These are phyloP conservation scores for Dryocosmus kuriphilus DNA, from an alignment of 2,888 invertebrate genomes.

Conservation along the genomic window DNA sequence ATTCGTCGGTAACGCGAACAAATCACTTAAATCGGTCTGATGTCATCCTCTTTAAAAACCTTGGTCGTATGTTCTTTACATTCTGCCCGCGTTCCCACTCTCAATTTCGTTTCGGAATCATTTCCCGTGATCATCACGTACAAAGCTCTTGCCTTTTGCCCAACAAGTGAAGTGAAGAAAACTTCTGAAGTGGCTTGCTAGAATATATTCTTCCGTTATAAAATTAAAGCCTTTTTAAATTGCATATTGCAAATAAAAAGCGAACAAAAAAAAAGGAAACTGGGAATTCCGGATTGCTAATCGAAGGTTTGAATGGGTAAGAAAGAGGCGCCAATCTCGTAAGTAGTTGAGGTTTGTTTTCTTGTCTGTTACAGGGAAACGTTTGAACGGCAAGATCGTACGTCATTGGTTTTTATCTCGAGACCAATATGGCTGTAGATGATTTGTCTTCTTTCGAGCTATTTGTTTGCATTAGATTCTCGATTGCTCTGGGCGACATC, in stretches of 20 bases:
- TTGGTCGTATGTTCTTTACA: neutral
- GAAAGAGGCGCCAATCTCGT: slow-evolving; percentile 31
- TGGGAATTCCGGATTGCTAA: neutral
- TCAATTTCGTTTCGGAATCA: slow-evolving; percentile 41
- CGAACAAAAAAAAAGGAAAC: neutral
- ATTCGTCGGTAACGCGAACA: neutral
- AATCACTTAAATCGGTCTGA: slow-evolving; percentile 21
- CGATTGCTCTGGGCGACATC: slow-evolving; percentile 53
- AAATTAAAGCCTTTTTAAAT: neutral
- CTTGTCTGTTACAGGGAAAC: slow-evolving; percentile 50
- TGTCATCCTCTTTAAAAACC: slow-evolving; percentile 27
- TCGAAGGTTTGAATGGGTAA: slow-evolving; percentile 15
- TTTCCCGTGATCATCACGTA: slow-evolving; percentile 26
- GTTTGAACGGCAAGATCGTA: slow-evolving; percentile 58
- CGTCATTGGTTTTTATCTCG: slow-evolving; percentile 60
- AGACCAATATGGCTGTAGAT: slow-evolving; percentile 63
- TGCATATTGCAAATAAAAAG: neutral
- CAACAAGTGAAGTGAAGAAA: neutral
- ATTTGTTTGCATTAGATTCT: slow-evolving; percentile 69
- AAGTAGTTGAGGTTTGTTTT: slow-evolving; percentile 4
- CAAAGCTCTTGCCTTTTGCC: slow-evolving; percentile 22
- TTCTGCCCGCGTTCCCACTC: slow-evolving; percentile 40
- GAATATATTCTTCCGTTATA: neutral
- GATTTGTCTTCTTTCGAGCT: slow-evolving; percentile 70
- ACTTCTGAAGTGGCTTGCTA: neutral